Conservation (phyloP, 2,888 invertebrate genomes). For the Trichopria drosophilae region DNA sequence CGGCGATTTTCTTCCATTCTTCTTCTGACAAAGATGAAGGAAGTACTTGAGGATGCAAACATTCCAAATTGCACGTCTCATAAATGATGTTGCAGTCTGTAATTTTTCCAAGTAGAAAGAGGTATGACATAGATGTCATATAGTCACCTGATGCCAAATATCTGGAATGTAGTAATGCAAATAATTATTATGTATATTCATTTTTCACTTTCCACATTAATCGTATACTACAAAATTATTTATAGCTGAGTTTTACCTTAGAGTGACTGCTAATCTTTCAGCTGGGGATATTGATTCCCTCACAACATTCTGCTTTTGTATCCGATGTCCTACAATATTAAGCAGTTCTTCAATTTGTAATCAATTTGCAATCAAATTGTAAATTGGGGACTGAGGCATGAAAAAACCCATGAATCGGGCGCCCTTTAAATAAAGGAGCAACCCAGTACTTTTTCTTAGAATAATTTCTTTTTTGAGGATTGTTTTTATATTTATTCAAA, state of each 20-base stretch:
- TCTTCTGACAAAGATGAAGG: neutral
- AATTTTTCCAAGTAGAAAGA: constrained; percentile 7
- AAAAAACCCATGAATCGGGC: neutral
- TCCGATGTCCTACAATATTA: neutral
- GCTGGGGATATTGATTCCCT: neutral
- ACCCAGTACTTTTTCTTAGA: constrained; percentile 5
- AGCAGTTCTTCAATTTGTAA: constrained; percentile 9
- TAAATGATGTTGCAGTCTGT: too few species aligned
- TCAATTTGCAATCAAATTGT: neutral
- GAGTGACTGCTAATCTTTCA: constrained; percentile 8
- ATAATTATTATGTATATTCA: too few species aligned
- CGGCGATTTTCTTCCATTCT: constrained; percentile 15
- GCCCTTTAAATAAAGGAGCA: neutral
- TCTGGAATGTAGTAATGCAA: too few species aligned
- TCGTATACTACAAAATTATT: too few species aligned
- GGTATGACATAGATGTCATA: constrained; percentile 12
- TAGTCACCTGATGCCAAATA: constrained; percentile 15
- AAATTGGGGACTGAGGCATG: neutral
- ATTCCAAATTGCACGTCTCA: constrained; percentile 21
- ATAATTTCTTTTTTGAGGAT: constrained; percentile 4
- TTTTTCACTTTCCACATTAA: too few species aligned
- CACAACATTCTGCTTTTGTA: neutral
- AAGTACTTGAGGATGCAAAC: constrained; percentile 8
- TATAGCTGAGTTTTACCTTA: constrained; percentile 5
- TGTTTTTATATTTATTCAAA: neutral